Evolutionary conservation across 2,888 invertebrate genomes (phyloP).

Genomic region (Melieria picta): DNA sequence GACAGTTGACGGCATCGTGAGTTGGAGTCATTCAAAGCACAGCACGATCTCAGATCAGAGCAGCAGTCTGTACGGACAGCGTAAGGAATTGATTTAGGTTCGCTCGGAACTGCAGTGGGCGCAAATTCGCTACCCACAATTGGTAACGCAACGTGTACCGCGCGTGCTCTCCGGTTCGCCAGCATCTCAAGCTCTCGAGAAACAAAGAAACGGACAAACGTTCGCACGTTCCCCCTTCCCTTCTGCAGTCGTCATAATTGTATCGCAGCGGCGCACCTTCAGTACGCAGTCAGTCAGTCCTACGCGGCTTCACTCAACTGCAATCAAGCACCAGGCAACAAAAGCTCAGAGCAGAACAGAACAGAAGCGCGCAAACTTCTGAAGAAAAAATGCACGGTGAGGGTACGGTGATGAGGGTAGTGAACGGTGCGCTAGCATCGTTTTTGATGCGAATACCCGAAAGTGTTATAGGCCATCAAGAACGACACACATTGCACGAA

Average conservation of each 20-base stretch:
- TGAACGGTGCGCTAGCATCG: constrained; percentile 6
- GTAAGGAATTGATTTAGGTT: not conserved
- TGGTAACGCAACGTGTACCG: too few species aligned
- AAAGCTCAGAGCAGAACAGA: not conserved
- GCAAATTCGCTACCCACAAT: not conserved
- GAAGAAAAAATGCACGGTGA: not conserved
- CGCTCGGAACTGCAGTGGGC: not conserved
- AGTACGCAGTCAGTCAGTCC: constrained; percentile 9
- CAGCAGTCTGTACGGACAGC: too few species aligned
- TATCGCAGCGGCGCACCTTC: constrained; percentile 1
- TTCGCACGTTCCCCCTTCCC: constrained; percentile 4
- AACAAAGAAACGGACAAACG: not conserved
- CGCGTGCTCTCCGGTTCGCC: not conserved
- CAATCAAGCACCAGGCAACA: not conserved
- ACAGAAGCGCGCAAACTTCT: not conserved
- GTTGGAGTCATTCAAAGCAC: too few species aligned
- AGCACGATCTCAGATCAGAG: too few species aligned
- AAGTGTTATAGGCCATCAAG: constrained; percentile 22
- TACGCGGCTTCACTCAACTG: constrained; percentile 10
- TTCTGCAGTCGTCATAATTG: constrained; percentile 26
- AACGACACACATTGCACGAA: constrained; percentile 10
- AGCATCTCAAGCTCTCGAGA: not conserved
- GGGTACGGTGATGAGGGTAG: not conserved
- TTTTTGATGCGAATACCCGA: constrained; percentile 27
- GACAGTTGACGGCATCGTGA: too few species aligned